A percentile compares a stretch with the other conserved stretches of the same genome.
Evolutionary conservation across 2,888 invertebrate species (phyloP).

Genomic region (Reticulitermes lucifugus): DNA sequence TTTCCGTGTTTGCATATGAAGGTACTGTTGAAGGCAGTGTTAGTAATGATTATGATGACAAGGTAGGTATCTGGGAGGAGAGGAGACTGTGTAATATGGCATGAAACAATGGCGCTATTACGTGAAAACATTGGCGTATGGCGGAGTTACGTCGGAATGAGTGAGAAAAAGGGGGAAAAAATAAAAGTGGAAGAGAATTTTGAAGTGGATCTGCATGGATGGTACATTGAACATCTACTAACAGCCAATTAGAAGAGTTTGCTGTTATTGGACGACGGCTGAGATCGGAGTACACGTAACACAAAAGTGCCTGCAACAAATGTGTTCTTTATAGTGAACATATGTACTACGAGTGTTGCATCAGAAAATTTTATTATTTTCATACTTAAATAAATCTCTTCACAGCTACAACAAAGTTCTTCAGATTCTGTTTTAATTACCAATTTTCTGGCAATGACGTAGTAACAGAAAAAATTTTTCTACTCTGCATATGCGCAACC

Average conservation of each 20-base stretch:
- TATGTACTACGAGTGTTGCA: too few species aligned
- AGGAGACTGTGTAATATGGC: background rate
- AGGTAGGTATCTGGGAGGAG: background rate
- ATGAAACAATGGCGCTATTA: slow-evolving; percentile 4
- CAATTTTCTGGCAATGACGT: too few species aligned
- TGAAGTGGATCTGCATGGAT: slow-evolving; percentile 13
- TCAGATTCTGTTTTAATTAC: too few species aligned
- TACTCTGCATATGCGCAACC: too few species aligned
- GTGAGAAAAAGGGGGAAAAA: background rate
- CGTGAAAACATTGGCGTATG: slow-evolving; percentile 3
- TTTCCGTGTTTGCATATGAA: background rate
- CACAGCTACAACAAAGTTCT: too few species aligned
- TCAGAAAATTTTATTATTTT: too few species aligned
- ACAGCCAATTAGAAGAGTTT: slow-evolving; percentile 5
- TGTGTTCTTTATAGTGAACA: background rate
- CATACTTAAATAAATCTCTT: too few species aligned
- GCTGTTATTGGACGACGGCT: background rate
- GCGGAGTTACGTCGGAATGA: background rate
- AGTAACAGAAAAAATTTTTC: too few species aligned
- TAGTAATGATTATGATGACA: slow-evolving; percentile 12
- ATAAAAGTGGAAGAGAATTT: background rate
- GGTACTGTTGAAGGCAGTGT: background rate
- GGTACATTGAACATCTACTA: slow-evolving; percentile 6
- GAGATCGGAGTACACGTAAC: background rate
- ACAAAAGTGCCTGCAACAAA: background rate